A percentile compares a stretch with the other conserved stretches of the same genome.
These are phyloP conservation scores for Saxidomus purpurata DNA, from an alignment of 1,140 invertebrate species.

Conservation along the genomic window DNA sequence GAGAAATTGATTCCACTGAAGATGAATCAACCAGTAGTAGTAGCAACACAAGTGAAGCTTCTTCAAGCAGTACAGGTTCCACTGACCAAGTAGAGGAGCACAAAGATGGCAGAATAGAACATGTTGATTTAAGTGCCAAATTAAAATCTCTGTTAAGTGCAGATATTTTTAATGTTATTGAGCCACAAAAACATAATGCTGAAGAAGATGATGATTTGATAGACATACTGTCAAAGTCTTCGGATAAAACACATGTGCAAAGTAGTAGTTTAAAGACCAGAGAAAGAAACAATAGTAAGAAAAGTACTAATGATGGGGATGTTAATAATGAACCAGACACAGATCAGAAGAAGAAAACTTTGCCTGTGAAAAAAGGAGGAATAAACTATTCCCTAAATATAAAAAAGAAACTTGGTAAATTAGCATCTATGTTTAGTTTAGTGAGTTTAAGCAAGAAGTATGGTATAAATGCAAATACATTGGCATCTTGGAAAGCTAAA, in stretches of 20 bases:
- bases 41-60: background rate
- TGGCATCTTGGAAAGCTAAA: constrained; percentile 40
- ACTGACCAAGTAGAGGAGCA: background rate
- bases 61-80: background rate
- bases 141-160: constrained; percentile 63
- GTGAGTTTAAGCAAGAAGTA: constrained; percentile 32
- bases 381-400: constrained; percentile 39
- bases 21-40: constrained; percentile 25
- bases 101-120: background rate
- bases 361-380: background rate
- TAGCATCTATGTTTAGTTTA: constrained; percentile 40
- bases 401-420: constrained; percentile 55
- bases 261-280: background rate
- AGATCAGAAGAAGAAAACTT: background rate
- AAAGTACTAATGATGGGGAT: background rate
- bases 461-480: constrained; percentile 27
- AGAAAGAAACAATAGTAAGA: background rate
- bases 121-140: constrained; percentile 54
- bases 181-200: background rate
- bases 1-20: constrained; percentile 4
- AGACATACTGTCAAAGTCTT: background rate
- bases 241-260: background rate
- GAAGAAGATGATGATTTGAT: constrained; percentile 22
- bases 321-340: background rate
- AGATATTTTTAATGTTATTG: constrained; percentile 58